Conservation (phyloP, 2,888 invertebrate genomes). For the Caenorhabditis becei region DNA sequence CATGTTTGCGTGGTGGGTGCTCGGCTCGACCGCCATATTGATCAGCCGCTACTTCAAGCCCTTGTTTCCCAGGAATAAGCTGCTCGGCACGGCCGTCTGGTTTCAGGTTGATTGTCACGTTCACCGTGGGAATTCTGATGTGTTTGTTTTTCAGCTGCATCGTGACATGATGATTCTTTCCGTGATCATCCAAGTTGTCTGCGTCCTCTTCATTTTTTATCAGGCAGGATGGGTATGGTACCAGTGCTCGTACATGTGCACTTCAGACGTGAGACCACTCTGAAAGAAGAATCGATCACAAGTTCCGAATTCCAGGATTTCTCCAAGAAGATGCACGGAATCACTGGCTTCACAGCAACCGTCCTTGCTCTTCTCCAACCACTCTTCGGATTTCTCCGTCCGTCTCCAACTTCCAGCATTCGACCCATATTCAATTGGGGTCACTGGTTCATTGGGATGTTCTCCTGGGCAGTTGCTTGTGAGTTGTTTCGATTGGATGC, state of each 20-base stretch:
- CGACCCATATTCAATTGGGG: conserved; percentile 73
- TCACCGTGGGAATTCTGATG: background rate
- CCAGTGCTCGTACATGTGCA: conserved; percentile 73
- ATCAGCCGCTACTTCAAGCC: conserved; percentile 76
- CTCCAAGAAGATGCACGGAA: conserved; percentile 64
- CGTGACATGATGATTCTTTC: conserved; percentile 70
- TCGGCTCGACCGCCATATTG: conserved; percentile 71
- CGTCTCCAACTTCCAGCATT: conserved; percentile 65
- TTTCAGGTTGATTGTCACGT: conserved; percentile 63
- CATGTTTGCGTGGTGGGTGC: conserved; percentile 74
- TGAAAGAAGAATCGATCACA: background rate
- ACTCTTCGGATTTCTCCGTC: conserved; percentile 67
- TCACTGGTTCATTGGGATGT: conserved; percentile 74
- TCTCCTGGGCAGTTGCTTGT: conserved; percentile 73
- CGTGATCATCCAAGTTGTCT: conserved; percentile 67
- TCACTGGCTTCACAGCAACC: conserved; percentile 65
- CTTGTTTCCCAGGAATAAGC: conserved; percentile 68
- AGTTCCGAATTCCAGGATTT: conserved; percentile 44
- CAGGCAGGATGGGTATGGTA: conserved; percentile 76
- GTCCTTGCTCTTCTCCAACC: conserved; percentile 67
- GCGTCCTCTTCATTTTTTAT: conserved; percentile 71
- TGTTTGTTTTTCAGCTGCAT: conserved; percentile 65
- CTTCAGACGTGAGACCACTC: conserved; percentile 60
- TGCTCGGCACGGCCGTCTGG: conserved; percentile 74
- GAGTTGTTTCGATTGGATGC: background rate